Percentiles rank a stretch among this genome's conserved stretches.
These are phyloP conservation scores for Saccostrea glomerata DNA, from an alignment of 1,140 invertebrate species.

Conservation along the genomic window DNA sequence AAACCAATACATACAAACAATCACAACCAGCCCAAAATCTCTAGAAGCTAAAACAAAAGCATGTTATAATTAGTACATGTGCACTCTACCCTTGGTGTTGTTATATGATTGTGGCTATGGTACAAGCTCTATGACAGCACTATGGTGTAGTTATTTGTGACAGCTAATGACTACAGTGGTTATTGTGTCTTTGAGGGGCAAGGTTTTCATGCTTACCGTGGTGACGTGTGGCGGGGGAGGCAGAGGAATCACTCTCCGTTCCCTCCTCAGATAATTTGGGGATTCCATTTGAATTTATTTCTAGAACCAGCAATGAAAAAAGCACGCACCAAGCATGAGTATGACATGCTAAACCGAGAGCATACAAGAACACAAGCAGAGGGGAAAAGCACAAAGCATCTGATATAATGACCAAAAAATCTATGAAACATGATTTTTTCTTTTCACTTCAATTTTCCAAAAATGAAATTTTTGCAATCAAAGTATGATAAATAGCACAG, in stretches of 20 bases:
- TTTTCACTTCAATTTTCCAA: not conserved
- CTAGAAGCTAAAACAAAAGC: conserved; percentile 18
- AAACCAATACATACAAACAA: not conserved
- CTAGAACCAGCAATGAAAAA: conserved; percentile 57
- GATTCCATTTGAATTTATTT: conserved; percentile 59
- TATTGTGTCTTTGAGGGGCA: not conserved
- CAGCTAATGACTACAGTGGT: not conserved
- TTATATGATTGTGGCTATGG: not conserved
- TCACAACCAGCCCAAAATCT: conserved; percentile 11
- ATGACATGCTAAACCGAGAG: conserved; percentile 40
- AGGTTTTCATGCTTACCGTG: conserved; percentile 46
- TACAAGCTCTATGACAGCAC: not conserved
- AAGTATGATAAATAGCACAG: not conserved
- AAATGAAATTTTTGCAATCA: not conserved
- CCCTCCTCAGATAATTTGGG: conserved; percentile 60
- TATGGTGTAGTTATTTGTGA: conserved; percentile 11
- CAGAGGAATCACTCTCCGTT: conserved; percentile 56
- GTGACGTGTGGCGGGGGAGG: conserved; percentile 47
- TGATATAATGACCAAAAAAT: not conserved
- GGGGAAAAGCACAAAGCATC: conserved; percentile 28
- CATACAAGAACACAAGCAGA: conserved; percentile 37
- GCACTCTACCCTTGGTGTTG: conserved; percentile 2
- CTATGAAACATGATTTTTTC: not conserved
- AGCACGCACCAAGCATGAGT: conserved; percentile 60
- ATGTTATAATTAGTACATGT: conserved; percentile 13